Percentiles rank a stretch among this genome's conserved stretches.
phyloP scores from a whole-genome alignment of 2,797 vertebrate species.

The Urocyon cinereoargenteus region DNA sequence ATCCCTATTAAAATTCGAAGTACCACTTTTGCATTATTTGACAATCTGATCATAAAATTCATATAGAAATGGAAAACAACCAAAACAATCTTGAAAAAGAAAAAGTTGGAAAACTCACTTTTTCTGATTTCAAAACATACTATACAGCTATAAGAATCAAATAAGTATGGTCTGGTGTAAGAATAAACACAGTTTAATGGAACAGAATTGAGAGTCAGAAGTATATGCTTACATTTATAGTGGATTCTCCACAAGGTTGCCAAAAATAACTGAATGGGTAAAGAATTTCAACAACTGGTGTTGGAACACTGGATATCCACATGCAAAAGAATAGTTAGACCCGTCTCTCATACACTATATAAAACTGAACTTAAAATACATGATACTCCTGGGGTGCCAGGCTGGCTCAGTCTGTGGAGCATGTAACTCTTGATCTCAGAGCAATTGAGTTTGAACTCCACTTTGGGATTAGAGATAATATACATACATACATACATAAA shows the following conservation, averaged over 20 bases:
- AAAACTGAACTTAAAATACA: conserved; percentile 42
- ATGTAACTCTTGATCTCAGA: not conserved
- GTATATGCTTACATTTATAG: not conserved
- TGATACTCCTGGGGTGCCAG: not conserved
- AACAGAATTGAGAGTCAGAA: not conserved
- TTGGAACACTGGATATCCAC: not conserved
- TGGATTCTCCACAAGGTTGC: not conserved
- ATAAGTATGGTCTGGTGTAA: not conserved
- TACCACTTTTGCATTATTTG: not conserved
- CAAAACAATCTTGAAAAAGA: not conserved
- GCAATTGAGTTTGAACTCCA: not conserved
- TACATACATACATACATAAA: not conserved
- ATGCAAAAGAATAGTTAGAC: not conserved
- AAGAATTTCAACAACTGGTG: not conserved
- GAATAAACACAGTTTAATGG: not conserved
- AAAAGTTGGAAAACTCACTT: not conserved
- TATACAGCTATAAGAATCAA: not conserved
- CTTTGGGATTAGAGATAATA: not conserved
- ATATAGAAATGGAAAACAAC: not conserved
- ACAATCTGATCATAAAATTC: not conserved
- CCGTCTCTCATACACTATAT: not conserved
- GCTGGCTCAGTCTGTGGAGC: not conserved
- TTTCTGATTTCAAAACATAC: conserved; percentile 23
- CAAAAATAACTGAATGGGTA: not conserved
- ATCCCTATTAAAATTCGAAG: not conserved